These are phyloP conservation scores for Augochlora pura DNA, from an alignment of 1,140 invertebrate genomes.

Conservation along the genomic window DNA sequence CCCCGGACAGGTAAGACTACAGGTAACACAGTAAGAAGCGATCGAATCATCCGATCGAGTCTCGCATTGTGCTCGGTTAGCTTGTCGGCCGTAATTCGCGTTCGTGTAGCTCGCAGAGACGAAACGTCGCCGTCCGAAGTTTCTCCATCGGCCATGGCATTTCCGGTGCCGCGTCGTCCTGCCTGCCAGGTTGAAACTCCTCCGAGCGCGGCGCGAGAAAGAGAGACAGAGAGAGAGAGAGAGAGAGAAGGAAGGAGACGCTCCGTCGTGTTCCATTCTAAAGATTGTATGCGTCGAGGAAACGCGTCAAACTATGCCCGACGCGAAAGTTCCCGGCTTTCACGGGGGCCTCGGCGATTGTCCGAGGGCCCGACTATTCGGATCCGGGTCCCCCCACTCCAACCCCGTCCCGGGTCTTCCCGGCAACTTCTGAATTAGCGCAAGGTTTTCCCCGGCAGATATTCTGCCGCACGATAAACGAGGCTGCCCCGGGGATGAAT, in stretches of 20 bases:
- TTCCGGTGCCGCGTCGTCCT: constrained; percentile 5
- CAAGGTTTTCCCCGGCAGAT: constrained; percentile 19
- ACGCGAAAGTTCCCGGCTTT: constrained; percentile 28
- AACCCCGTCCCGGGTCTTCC: constrained; percentile 14
- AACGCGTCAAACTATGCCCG: constrained; percentile 42
- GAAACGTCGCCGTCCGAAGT: constrained; percentile 30
- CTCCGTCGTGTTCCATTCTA: constrained; percentile 42
- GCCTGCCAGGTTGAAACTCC: constrained; percentile 32
- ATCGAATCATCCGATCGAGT: neutral
- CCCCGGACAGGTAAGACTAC: no score
- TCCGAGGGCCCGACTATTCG: constrained; percentile 16
- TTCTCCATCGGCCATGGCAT: constrained; percentile 22
- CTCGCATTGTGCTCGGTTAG: neutral
- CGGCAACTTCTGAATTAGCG: constrained; percentile 32
- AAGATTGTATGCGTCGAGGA: constrained; percentile 42
- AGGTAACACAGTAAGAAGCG: neutral
- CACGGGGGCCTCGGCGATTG: constrained; percentile 24
- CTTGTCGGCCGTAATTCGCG: neutral
- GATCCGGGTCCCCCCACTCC: no score
- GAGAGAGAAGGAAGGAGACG: no score
- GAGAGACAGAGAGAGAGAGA: no score
- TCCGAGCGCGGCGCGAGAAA: neutral
- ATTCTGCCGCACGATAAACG: constrained; percentile 24
- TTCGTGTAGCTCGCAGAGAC: neutral
- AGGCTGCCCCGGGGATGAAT: neutral